Base-by-base conservation (phyloP, 1,140 invertebrate genomes). In the Cydia fagiglandana region DNA sequence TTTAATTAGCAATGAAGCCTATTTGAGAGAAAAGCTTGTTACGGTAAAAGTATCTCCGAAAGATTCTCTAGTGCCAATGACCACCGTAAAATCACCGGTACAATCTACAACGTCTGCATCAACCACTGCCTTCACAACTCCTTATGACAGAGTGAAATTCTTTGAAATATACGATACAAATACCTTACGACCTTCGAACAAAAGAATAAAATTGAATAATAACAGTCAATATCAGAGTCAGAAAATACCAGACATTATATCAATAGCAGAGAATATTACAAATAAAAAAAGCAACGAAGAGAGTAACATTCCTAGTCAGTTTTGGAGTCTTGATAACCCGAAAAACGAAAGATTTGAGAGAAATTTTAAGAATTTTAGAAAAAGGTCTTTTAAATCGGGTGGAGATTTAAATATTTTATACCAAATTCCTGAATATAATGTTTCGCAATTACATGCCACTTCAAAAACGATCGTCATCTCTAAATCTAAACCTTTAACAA, bases 131-230 rank as follows among this genome's bases (percentile, higher is more conserved):
- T 68, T 50, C 17, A 79, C 81, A 38, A 86, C 83, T 10, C 30
- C 73, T 24, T 79, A 86, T 45, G 89, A 92, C 70, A 89, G 81
- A 80, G 85, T 92, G 73, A 91, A 86, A 45, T 91, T 92, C 78
- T 92, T 92, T 77, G 89, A 92, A 81, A 81, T 90, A 15, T 91
- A 90, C 82, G 90, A 92, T 64, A 85, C 73, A 30, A 78, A 89
- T 41, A 89, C 86, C n/a, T 56, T 56, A 56, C 53, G 53, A 24
- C 20, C 56, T 61, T 6, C 56, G 7, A 24, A 61, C 0, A 61
- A 24, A 61, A 24, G 7, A 61, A 10, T 2, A 24, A 20, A 24
- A 61, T 61, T 61, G 24, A 61, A 61, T 24, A 1, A 7, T 12
- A 24, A 2, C 9, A 61, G 17, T 61, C 3, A 17, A 6, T 12